Percentiles rank a stretch among this genome's conserved stretches.
Evolutionary conservation across 2,797 vertebrate species (phyloP).

Genomic region (Morelia viridis): DNA sequence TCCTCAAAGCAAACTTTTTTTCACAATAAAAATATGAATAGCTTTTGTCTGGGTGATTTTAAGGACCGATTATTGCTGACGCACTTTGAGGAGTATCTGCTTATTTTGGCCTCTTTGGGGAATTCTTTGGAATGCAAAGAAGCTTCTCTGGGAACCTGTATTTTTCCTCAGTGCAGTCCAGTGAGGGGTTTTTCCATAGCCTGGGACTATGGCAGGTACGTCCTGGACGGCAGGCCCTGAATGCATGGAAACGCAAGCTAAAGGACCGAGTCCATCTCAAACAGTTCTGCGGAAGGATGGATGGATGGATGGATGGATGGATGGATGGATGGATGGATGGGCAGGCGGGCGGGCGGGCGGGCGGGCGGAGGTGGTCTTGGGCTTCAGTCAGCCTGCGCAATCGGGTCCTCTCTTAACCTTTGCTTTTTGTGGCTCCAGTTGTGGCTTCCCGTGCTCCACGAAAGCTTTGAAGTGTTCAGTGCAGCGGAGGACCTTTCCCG

Average conservation of each 20-base stretch:
- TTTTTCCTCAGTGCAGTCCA: background rate
- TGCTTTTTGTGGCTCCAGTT: no score
- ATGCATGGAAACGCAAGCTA: no score
- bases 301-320: no score
- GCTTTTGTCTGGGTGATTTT: background rate
- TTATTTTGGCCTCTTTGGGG: slow-evolving; percentile 21
- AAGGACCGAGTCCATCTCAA: no score
- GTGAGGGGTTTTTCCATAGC: background rate
- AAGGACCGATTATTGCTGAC: slow-evolving; percentile 10
- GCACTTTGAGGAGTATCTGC: background rate
- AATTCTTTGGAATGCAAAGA: slow-evolving; percentile 6
- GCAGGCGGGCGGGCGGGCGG: no score
- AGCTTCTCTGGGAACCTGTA: background rate
- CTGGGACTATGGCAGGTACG: background rate
- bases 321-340: no score
- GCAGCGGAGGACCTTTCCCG: background rate
- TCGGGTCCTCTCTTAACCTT: background rate
- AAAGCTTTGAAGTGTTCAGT: no score
- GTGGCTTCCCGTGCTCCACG: background rate
- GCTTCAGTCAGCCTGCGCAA: no score
- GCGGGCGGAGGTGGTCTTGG: background rate
- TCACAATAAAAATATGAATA: background rate
- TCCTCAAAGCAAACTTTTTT: slow-evolving; percentile 33
- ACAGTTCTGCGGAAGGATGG: no score
- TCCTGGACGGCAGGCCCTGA: background rate